These are phyloP conservation scores for Rhincodon typus DNA, from an alignment of 2,797 vertebrate species.

Conservation along the genomic window DNA sequence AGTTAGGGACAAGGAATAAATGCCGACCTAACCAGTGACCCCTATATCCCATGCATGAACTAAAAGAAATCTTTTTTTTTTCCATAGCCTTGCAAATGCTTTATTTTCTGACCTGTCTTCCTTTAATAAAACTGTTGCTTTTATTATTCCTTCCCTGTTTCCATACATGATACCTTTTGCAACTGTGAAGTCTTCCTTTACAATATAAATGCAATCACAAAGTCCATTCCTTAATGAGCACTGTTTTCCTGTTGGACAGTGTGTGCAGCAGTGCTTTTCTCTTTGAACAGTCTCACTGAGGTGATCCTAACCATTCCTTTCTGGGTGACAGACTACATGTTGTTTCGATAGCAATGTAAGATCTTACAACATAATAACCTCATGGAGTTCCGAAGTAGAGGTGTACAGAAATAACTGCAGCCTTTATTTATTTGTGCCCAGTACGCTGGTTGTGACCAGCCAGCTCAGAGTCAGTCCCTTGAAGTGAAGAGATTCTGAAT, in stretches of 20 bases:
- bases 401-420: too few species aligned
- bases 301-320: not conserved
- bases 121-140: not conserved
- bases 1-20: too few species aligned
- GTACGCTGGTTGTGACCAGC: too few species aligned
- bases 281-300: not conserved
- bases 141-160: not conserved
- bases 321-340: not conserved
- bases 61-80: too few species aligned
- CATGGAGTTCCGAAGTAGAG: too few species aligned
- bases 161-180: not conserved
- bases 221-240: not conserved
- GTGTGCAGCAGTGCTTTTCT: not conserved
- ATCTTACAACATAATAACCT: too few species aligned
- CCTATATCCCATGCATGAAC: too few species aligned
- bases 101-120: not conserved
- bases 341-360: not conserved
- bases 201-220: too few species aligned
- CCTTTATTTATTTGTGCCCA: too few species aligned
- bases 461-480: too few species aligned
- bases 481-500: too few species aligned
- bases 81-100: not conserved
- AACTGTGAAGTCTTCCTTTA: not conserved
- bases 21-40: too few species aligned
- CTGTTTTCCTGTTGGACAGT: not conserved